phyloP scores from a whole-genome alignment of 1,140 invertebrate species.

The Lasioglossum albipes region DNA sequence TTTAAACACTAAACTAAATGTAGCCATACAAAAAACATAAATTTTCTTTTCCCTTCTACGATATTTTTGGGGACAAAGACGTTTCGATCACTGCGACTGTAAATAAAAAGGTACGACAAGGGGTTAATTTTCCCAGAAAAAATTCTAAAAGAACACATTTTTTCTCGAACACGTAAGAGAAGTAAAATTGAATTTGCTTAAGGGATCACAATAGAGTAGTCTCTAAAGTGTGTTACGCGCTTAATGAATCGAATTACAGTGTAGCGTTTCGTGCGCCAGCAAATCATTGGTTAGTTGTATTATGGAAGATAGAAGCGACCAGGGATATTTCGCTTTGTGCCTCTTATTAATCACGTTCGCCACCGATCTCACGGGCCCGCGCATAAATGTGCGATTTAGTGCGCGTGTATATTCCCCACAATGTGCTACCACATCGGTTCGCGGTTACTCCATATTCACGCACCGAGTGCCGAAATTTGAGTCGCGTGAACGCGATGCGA shows the following conservation, averaged over 20 bases:
- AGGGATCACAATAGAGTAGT: too few species aligned
- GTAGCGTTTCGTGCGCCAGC: not conserved
- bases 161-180: too few species aligned
- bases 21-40: too few species aligned
- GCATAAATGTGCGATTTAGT: constrained; percentile 41
- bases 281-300: constrained; percentile 23
- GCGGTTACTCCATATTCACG: constrained; percentile 47
- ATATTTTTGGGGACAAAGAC: too few species aligned
- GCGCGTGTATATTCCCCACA: constrained; percentile 35
- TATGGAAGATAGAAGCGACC: constrained; percentile 1
- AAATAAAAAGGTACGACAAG: too few species aligned
- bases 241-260: too few species aligned
- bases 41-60: too few species aligned
- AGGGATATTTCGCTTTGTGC: constrained; percentile 29
- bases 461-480: constrained; percentile 28
- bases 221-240: not conserved
- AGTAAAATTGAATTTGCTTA: too few species aligned
- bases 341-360: constrained; percentile 40
- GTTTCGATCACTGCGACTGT: too few species aligned
- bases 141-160: too few species aligned
- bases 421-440: constrained; percentile 45
- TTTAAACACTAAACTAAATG: too few species aligned
- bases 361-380: constrained; percentile 21
- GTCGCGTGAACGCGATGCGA: not conserved
- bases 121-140: too few species aligned